Conservation (phyloP, 2,113 vertebrate genomes). For the Phaethon lepturus region DNA sequence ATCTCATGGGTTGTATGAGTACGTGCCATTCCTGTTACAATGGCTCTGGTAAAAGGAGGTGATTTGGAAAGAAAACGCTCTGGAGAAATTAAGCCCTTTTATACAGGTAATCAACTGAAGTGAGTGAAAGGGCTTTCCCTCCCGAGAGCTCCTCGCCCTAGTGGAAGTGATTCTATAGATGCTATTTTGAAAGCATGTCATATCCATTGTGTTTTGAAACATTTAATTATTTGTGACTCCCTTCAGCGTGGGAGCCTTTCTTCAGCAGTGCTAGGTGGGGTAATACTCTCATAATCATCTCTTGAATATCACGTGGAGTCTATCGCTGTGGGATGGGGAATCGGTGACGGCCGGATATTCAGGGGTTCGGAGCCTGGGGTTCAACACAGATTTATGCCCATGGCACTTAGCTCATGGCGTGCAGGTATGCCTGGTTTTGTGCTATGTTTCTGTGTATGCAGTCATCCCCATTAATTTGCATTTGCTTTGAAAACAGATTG, state of each 20-base stretch:
- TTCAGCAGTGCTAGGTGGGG: constrained; percentile 39
- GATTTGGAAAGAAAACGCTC: constrained; percentile 41
- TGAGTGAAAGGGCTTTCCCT: constrained; percentile 69
- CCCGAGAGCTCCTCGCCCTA: constrained; percentile 59
- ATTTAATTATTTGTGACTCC: constrained; percentile 74
- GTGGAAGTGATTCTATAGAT: constrained; percentile 66
- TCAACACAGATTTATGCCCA: background rate
- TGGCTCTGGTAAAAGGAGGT: constrained; percentile 9
- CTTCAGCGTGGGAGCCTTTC: constrained; percentile 56
- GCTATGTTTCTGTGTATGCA: accelerated
- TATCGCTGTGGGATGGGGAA: background rate
- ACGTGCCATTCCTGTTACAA: background rate
- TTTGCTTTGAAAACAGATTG: background rate
- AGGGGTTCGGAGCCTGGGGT: background rate
- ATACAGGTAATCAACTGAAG: constrained; percentile 65
- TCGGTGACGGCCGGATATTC: accelerated
- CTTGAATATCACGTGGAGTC: background rate
- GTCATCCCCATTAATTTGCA: background rate
- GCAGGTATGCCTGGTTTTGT: background rate
- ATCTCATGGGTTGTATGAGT: background rate
- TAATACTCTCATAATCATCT: background rate
- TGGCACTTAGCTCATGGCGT: background rate
- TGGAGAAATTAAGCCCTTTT: constrained; percentile 66
- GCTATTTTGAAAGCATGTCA: constrained; percentile 72
- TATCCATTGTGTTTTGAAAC: constrained; percentile 72